Conservation (phyloP, 2,797 vertebrate genomes). For the Dendrocincla tyrannina region DNA sequence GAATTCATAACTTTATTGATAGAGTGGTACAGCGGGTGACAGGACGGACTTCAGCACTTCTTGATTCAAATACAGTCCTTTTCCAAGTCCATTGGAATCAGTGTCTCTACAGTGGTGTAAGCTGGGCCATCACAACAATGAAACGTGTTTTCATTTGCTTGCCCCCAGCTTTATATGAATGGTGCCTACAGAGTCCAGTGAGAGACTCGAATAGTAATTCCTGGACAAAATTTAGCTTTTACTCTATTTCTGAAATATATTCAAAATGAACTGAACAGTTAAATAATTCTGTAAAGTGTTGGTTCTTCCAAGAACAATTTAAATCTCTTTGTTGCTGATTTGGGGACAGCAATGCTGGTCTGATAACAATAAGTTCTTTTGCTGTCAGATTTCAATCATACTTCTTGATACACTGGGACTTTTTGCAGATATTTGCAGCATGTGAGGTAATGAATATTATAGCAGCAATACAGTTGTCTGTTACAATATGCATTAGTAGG, state of each 20-base stretch:
- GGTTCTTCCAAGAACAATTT: not conserved
- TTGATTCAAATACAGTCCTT: not conserved
- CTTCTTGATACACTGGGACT: not conserved
- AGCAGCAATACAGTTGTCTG: not conserved
- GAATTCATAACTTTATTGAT: not conserved
- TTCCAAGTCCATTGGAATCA: not conserved
- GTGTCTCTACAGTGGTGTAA: not conserved
- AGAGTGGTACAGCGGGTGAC: not conserved
- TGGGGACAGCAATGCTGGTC: not conserved
- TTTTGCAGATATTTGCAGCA: not conserved
- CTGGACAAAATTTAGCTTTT: not conserved
- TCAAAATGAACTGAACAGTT: not conserved
- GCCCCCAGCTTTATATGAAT: not conserved
- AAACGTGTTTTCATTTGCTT: not conserved
- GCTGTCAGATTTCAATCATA: not conserved
- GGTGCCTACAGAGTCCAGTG: not conserved
- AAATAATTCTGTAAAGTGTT: not conserved
- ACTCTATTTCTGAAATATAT: not conserved
- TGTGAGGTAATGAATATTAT: not conserved
- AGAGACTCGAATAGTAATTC: not conserved
- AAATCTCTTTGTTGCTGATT: not conserved
- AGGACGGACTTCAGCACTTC: not conserved
- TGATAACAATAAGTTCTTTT: not conserved
- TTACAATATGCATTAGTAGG: not conserved
- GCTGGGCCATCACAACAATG: not conserved